Evolutionary conservation across 2,888 invertebrate genomes (phyloP).

Genomic region (Diplazon laetatorius): DNA sequence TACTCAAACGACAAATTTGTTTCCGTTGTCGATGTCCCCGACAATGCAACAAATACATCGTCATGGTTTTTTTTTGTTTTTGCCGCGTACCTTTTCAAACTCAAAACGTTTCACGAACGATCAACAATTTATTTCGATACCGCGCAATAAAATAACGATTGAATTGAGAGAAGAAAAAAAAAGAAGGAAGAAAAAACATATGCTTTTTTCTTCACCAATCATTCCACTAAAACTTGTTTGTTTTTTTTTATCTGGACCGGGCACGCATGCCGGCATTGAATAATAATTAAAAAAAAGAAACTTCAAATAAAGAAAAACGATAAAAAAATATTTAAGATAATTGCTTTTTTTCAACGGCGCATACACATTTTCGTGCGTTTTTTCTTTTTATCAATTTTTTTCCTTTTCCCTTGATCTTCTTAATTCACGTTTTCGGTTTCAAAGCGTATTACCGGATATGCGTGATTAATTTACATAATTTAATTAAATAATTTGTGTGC

Average conservation of each 20-base stretch:
- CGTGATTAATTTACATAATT: conserved; percentile 43
- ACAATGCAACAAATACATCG: conserved; percentile 6
- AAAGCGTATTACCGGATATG: conserved; percentile 51
- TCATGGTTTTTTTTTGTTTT: conserved; percentile 11
- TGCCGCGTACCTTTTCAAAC: conserved; percentile 10
- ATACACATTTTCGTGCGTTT: conserved; percentile 7
- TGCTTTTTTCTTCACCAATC: conserved; percentile 35
- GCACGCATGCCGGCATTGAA: conserved; percentile 33
- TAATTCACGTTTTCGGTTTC: too few species aligned
- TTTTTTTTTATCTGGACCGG: conserved; percentile 20
- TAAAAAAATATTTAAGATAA: conserved; percentile 27
- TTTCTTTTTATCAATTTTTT: neutral
- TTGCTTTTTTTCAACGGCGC: neutral
- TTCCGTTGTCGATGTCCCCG: conserved; percentile 18
- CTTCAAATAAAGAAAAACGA: neutral
- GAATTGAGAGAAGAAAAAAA: too few species aligned
- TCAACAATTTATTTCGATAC: conserved; percentile 49
- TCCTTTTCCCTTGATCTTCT: neutral
- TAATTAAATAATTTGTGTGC: conserved; percentile 59
- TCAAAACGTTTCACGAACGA: conserved; percentile 40
- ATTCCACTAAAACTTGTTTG: conserved; percentile 32
- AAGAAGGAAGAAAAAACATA: neutral
- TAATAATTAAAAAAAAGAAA: neutral
- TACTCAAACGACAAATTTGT: conserved; percentile 16
- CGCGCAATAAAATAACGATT: conserved; percentile 37